A percentile compares a stretch with the other conserved stretches of the same genome.
These are phyloP conservation scores for Mermis nigrescens DNA, from an alignment of 2,888 invertebrate genomes.

Conservation along the genomic window DNA sequence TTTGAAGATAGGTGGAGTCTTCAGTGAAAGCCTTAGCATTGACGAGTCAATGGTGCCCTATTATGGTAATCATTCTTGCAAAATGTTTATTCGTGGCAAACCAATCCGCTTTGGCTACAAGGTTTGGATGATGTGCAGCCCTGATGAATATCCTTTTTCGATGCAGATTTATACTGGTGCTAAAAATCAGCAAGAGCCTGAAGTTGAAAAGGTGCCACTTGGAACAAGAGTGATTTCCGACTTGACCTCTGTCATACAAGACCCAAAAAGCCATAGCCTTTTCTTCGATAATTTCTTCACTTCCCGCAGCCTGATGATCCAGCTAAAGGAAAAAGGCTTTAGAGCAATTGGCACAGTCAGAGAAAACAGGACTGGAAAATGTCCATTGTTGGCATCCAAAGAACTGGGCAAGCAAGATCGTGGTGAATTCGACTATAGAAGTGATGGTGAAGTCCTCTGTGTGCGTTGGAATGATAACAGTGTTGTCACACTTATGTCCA, in stretches of 20 bases:
- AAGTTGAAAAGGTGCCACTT: not conserved
- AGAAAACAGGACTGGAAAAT: not conserved
- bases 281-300: not conserved
- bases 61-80: not conserved
- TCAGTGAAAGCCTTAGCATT: not conserved
- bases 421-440: not conserved
- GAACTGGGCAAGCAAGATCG: not conserved
- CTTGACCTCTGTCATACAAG: not conserved
- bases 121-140: not conserved
- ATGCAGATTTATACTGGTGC: not conserved
- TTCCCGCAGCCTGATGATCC: not conserved
- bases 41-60: not conserved
- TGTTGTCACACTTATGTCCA: not conserved
- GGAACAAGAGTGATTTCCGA: too few species aligned
- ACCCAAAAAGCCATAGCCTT: not conserved
- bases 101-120: not conserved
- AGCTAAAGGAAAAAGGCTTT: not conserved
- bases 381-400: not conserved
- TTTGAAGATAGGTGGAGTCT: not conserved
- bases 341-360: not conserved
- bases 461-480: conserved; percentile 1
- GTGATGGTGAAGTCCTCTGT: not conserved
- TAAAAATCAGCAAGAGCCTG: not conserved
- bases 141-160: not conserved
- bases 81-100: not conserved